Percentiles rank a stretch among this genome's conserved stretches.
phyloP scores from a whole-genome alignment of 2,113 vertebrate genomes.

The Catharus minimus region DNA sequence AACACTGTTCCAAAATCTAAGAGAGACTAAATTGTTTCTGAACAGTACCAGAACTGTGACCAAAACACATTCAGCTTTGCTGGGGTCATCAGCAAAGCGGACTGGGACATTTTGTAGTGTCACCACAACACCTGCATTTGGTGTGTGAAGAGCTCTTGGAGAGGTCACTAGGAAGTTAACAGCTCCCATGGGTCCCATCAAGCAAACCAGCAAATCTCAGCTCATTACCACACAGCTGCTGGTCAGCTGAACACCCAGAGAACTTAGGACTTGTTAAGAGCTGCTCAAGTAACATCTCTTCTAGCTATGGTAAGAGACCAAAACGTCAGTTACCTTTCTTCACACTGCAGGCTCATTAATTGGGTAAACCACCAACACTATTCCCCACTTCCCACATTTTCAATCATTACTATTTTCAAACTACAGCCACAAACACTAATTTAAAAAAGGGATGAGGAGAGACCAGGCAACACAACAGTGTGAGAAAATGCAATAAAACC shows the following conservation, averaged over 20 bases:
- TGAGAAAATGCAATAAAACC: neutral
- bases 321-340: neutral
- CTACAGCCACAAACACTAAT: neutral
- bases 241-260: neutral
- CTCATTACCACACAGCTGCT: neutral
- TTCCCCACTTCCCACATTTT: neutral
- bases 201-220: neutral
- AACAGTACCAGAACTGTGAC: neutral
- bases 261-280: neutral
- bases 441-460: neutral
- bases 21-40: neutral
- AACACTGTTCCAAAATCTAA: neutral
- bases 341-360: neutral
- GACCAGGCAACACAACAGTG: neutral
- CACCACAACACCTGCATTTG: neutral
- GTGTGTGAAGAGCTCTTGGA: rapidly evolving
- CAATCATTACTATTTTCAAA: neutral
- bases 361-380: neutral
- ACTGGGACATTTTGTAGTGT: neutral
- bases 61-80: rapidly evolving
- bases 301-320: neutral
- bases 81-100: neutral
- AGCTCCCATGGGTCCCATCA: neutral
- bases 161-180: neutral
- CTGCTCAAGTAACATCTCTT: neutral